These are phyloP conservation scores for Chiloscyllium plagiosum DNA, from an alignment of 2,113 vertebrate species.

Conservation along the genomic window DNA sequence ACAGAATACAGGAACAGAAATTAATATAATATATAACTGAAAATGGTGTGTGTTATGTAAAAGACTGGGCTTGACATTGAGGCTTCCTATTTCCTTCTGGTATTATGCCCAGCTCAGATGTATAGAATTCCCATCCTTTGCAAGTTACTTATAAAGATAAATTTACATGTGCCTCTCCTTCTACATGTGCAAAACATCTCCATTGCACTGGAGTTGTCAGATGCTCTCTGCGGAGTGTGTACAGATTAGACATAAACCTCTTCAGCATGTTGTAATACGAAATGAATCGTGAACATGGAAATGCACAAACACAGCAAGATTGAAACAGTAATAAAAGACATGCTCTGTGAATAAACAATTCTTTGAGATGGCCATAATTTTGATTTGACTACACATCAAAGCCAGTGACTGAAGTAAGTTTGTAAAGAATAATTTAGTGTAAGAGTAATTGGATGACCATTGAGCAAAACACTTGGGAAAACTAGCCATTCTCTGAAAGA, in stretches of 20 bases:
- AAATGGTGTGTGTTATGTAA: neutral
- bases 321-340: neutral
- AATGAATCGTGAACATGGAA: neutral
- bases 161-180: neutral
- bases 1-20: neutral
- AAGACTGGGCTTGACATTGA: too few relatives aligned
- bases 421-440: neutral
- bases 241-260: neutral
- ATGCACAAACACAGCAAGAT: neutral
- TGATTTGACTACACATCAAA: neutral
- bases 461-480: neutral
- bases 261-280: neutral
- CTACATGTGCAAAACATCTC: neutral
- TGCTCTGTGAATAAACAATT: neutral
- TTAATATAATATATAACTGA: neutral
- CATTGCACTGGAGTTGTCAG: neutral
- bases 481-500: neutral
- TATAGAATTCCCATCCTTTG: neutral
- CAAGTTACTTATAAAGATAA: neutral
- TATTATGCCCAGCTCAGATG: neutral
- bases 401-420: neutral
- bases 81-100: neutral
- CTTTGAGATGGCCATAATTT: neutral
- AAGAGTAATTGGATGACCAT: neutral
- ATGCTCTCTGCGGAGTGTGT: neutral